Evolutionary conservation across 1,140 invertebrate species (phyloP).

Genomic region (Agraylea sexmaculata): DNA sequence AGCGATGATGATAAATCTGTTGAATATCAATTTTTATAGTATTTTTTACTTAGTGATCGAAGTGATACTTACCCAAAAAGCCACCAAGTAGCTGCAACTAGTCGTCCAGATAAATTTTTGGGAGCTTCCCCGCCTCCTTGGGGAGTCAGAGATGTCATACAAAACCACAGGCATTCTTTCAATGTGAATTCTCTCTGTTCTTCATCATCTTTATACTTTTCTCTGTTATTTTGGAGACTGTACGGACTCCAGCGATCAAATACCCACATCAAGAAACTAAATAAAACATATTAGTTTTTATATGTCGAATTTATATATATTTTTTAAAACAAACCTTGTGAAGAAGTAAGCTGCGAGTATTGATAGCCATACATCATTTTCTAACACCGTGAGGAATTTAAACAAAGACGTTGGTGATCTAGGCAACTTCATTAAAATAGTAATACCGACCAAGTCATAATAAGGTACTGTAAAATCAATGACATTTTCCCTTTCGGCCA

Average conservation of each 20-base stretch:
- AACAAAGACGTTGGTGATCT: slow-evolving; percentile 77
- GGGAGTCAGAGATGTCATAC: slow-evolving; percentile 94
- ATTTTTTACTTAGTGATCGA: not conserved
- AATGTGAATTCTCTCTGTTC: slow-evolving; percentile 92
- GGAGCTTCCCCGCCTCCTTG: slow-evolving; percentile 95
- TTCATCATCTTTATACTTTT: slow-evolving; percentile 86
- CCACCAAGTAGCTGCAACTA: slow-evolving; percentile 96
- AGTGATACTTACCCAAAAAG: slow-evolving; percentile 58
- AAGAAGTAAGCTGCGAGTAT: slow-evolving; percentile 92
- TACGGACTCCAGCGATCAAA: slow-evolving; percentile 96
- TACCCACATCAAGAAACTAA: slow-evolving; percentile 83
- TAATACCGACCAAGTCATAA: slow-evolving; percentile 89
- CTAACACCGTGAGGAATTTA: slow-evolving; percentile 93
- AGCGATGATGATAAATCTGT: slow-evolving; percentile 88
- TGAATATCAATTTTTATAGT: not conserved
- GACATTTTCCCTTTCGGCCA: slow-evolving; percentile 89
- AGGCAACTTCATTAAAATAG: slow-evolving; percentile 79
- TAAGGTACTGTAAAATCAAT: slow-evolving; percentile 93
- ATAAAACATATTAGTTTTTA: slow-evolving; percentile 1
- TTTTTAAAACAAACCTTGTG: slow-evolving; percentile 50
- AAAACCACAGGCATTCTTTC: slow-evolving; percentile 97
- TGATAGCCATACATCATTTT: slow-evolving; percentile 92
- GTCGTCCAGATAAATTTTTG: slow-evolving; percentile 81
- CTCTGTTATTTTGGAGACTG: slow-evolving; percentile 88
- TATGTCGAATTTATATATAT: not conserved